A percentile compares a stretch with the other conserved stretches of the same genome.
Evolutionary conservation across 2,888 invertebrate species (phyloP).

Genomic region (Caenorhabditis japonica): DNA sequence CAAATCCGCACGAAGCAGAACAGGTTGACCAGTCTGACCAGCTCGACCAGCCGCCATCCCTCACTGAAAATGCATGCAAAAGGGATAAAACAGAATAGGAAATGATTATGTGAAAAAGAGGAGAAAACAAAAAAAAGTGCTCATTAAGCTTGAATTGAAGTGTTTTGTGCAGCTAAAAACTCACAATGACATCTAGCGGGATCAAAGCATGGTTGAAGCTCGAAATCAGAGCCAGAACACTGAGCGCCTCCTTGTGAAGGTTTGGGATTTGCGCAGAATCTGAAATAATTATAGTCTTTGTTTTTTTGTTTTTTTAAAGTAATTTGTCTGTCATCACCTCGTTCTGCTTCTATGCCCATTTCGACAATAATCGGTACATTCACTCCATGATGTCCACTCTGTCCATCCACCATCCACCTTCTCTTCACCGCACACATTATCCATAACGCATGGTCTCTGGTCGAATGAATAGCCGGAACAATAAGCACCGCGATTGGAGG

Average conservation of each 20-base stretch:
- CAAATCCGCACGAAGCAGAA: conserved; percentile 71
- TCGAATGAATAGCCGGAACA: conserved; percentile 77
- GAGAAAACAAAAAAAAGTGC: not conserved
- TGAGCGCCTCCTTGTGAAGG: conserved; percentile 73
- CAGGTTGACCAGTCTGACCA: conserved; percentile 76
- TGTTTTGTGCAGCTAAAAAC: too few relatives aligned
- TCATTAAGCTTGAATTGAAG: too few relatives aligned
- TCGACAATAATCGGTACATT: conserved; percentile 73
- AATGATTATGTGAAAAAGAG: not conserved
- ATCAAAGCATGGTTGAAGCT: conserved; percentile 71
- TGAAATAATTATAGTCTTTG: conserved; percentile 34
- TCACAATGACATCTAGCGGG: conserved; percentile 68
- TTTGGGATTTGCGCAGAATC: conserved; percentile 74
- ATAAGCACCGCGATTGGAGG: conserved; percentile 76
- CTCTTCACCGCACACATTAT: conserved; percentile 48
- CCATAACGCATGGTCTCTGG: conserved; percentile 68
- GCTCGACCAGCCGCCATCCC: conserved; percentile 68
- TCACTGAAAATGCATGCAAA: conserved; percentile 57
- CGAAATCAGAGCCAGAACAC: conserved; percentile 76
- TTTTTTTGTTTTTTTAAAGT: conserved; percentile 6
- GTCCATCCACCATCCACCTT: conserved; percentile 74
- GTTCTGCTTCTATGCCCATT: conserved; percentile 74
- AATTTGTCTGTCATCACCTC: conserved; percentile 58
- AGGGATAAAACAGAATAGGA: not conserved
- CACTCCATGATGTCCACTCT: conserved; percentile 73